These are phyloP conservation scores for Idaea straminata DNA, from an alignment of 2,888 invertebrate species.

Conservation along the genomic window DNA sequence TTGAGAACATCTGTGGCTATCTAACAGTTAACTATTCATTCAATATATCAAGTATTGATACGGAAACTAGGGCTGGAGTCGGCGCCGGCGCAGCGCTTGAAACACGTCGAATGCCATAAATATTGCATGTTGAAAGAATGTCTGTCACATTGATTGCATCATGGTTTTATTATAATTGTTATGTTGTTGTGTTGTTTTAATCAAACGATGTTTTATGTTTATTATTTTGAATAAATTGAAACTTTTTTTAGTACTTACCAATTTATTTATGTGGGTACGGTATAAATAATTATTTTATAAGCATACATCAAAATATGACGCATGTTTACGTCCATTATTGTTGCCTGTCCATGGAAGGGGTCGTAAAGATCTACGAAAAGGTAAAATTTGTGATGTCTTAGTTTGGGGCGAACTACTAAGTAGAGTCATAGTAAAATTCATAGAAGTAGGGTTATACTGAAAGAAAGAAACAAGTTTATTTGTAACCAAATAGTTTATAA, in stretches of 20 bases:
- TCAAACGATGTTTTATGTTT: background rate
- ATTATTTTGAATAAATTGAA: conserved; percentile 1
- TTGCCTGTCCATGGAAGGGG: too few relatives aligned
- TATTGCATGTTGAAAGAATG: conserved; percentile 29
- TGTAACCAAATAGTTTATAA: too few relatives aligned
- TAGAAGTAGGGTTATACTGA: too few relatives aligned
- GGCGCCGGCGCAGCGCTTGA: conserved; percentile 35
- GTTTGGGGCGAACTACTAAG: too few relatives aligned
- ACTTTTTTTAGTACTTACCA: background rate
- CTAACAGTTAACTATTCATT: background rate
- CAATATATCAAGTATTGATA: conserved; percentile 1
- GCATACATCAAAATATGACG: background rate
- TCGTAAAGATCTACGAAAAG: too few relatives aligned
- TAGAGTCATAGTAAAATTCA: too few relatives aligned
- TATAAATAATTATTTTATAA: background rate
- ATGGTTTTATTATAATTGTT: conserved; percentile 17
- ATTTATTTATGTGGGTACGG: background rate
- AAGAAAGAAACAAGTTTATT: too few relatives aligned
- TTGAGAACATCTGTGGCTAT: background rate
- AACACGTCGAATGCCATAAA: conserved; percentile 31
- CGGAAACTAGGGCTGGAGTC: conserved; percentile 2
- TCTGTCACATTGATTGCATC: conserved; percentile 24
- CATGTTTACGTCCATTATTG: too few relatives aligned
- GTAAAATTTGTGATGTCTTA: too few relatives aligned
- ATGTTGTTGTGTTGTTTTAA: conserved; percentile 5